Percentiles rank a stretch among this genome's conserved stretches.
These are phyloP conservation scores for Carollia perspicillata DNA, from an alignment of 2,113 vertebrate species.

Conservation along the genomic window DNA sequence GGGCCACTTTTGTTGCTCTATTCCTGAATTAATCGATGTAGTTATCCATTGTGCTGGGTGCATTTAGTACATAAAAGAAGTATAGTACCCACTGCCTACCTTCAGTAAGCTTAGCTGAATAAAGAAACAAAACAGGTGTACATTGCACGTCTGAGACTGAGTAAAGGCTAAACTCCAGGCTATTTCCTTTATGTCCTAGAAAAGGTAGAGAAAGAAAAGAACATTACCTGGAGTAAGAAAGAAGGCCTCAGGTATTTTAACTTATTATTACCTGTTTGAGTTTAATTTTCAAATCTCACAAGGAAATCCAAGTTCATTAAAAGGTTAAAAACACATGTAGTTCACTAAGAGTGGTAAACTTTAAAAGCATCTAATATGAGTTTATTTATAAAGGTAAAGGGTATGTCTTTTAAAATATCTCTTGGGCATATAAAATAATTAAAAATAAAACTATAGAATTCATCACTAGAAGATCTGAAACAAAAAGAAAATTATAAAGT, in stretches of 20 bases:
- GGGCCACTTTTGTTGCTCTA: not conserved
- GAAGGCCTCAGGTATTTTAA: not conserved
- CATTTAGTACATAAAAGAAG: not conserved
- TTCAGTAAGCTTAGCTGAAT: not conserved
- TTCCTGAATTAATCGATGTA: not conserved
- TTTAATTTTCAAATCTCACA: conserved; percentile 35
- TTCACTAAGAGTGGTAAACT: not conserved
- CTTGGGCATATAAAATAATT: conserved; percentile 7
- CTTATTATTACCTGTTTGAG: conserved; percentile 19
- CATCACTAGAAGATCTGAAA: conserved; percentile 17
- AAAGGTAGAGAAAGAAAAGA: not conserved
- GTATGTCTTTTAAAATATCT: conserved; percentile 26
- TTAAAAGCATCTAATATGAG: conserved; percentile 34
- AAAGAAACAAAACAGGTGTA: not conserved
- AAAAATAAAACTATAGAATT: not conserved
- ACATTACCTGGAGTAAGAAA: not conserved
- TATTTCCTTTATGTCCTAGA: not conserved
- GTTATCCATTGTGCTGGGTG: not conserved
- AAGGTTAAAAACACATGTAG: conserved; percentile 21
- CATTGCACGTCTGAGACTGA: not conserved
- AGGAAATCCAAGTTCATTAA: conserved; percentile 40
- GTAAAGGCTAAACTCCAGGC: not conserved
- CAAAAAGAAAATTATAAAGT: conserved; percentile 47
- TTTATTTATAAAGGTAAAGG: conserved; percentile 7
- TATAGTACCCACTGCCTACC: not conserved